A percentile compares a stretch with the other conserved stretches of the same genome.
phyloP scores from a whole-genome alignment of 2,797 vertebrate species.

The Xiphorhynchus erythropygius region DNA sequence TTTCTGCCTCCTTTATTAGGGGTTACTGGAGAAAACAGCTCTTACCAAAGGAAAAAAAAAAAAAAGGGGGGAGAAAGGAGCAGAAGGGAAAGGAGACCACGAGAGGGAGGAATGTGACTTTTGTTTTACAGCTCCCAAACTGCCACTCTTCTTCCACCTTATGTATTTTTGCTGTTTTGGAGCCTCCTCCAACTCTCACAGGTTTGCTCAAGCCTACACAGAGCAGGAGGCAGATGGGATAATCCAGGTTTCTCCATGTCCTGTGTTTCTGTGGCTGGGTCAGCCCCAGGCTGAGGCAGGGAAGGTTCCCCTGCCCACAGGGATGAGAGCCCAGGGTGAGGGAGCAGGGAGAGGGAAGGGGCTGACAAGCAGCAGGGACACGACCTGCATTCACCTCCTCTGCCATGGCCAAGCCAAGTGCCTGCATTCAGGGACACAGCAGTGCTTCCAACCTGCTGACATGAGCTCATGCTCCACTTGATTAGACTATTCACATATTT shows the following conservation, averaged over 20 bases:
- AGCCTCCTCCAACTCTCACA: neutral
- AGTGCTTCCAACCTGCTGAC: neutral
- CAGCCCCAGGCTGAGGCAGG: neutral
- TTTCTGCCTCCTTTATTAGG: neutral
- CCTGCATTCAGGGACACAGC: neutral
- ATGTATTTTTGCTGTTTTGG: neutral
- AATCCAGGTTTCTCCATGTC: neutral
- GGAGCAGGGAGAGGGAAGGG: neutral
- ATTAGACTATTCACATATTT: neutral
- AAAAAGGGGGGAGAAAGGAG: neutral
- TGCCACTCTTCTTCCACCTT: neutral
- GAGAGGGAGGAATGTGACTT: neutral
- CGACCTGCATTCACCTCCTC: neutral
- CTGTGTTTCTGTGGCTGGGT: neutral
- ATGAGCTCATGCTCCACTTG: neutral
- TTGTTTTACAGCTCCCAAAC: neutral
- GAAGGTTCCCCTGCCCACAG: neutral
- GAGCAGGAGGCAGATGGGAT: neutral
- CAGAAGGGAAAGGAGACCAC: neutral
- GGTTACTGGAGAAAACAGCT: neutral
- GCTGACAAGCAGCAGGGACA: neutral
- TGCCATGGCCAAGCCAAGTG: neutral
- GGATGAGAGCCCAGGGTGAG: neutral
- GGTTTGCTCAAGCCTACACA: neutral
- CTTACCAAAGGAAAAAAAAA: neutral